Evolutionary conservation across 2,888 invertebrate genomes (phyloP), one percentile per base, ranked within the genome.

Genomic region (Lasioglossum lativentre): DNA sequence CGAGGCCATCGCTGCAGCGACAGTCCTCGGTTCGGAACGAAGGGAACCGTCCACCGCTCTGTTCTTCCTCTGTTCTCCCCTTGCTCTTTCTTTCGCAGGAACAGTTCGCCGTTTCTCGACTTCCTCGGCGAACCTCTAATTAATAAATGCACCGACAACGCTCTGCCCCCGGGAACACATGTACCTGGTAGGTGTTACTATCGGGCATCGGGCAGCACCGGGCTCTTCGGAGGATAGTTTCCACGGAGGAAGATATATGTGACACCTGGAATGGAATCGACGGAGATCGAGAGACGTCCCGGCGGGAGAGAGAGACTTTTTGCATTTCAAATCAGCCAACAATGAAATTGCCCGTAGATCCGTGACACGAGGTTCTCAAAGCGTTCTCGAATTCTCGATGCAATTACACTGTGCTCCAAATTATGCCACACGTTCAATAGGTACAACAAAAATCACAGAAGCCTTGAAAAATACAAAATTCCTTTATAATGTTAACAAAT

Each of bases 111-210:
- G 52, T 75, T 47, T 63, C 47, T 42, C 59, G 75, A 78, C 79
- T 78, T 81, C 47, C 80, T 78, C 75, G 73, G 42, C 92, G 86
- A 92, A 93, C 93, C 92, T 93, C 92, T 93, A 93, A 94, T 94
- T 93, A 93, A 94, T 94, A 92, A 92, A 92, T 89, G 90, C 91
- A 92, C 92, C 93, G 92, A 89, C 92, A 82, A 89, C 86, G 87
- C 85, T 89, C 83, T 83, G 89, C 92, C 92, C 74, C 85, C 81
- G 82, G 87, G 88, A 82, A 85, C 86, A 78, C 83, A 80, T 78
- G 85, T 84, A 76, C 71, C 79, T 71, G 84, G 82, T 86, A 90
- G 88, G 90, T 90, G 90, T 92, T 91, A 86, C 91, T 73, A 74
- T 77, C 84, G 82, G 45, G 74, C 86, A 74, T 77, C 84, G 82